Evolutionary conservation across 2,113 vertebrate genomes (phyloP), one percentile per base, ranked within the genome.

Genomic region (Eurypyga helias): DNA sequence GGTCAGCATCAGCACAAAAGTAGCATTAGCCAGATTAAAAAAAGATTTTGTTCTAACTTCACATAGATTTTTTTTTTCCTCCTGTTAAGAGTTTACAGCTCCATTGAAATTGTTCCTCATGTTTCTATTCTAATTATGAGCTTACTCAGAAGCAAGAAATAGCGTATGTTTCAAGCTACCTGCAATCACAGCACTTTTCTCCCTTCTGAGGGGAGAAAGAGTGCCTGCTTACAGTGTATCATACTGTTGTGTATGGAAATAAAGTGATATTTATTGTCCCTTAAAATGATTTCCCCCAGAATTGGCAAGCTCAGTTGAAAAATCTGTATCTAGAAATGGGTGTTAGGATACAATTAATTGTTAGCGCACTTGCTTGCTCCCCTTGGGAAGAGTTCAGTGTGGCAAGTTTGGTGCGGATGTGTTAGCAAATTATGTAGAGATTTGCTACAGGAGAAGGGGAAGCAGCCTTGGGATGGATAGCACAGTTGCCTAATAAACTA

Each of bases 31-130:
- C 58, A 89, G 90, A 88, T 95, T 76, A 89, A 58, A 86, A 86
- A 94, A 91, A 89, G 89, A 95, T 91, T 97, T 96, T 91, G 72
- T 94, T 96, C 92, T 93, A 91, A 69, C 64, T 75, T 89, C 38
- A n/a, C 45, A 85, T 46, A 67, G 85, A 67, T 87, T 81, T 93
- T 79, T 66, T 82, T 90, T 31, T 41, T 41, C 41, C 31, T 96
- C 26, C 45, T 82, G 26, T 17, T 87, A 52, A 52, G 43, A 89
- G 55, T 72, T 93, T 83, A 55, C 67, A 79, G 86, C 83, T 96
- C 89, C 58, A 34, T 10, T 91, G 84, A 95, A 96, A 61, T 80
- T 17, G 38, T 80, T 91, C 77, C 29, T 84, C 13, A 3, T 86
- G 67, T 67, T 95, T 95, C 61, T 29, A 11, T 49, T 96, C 67